Conservation (phyloP, 2,113 vertebrate genomes). For the Cyprinodon brontotheroides region DNA sequence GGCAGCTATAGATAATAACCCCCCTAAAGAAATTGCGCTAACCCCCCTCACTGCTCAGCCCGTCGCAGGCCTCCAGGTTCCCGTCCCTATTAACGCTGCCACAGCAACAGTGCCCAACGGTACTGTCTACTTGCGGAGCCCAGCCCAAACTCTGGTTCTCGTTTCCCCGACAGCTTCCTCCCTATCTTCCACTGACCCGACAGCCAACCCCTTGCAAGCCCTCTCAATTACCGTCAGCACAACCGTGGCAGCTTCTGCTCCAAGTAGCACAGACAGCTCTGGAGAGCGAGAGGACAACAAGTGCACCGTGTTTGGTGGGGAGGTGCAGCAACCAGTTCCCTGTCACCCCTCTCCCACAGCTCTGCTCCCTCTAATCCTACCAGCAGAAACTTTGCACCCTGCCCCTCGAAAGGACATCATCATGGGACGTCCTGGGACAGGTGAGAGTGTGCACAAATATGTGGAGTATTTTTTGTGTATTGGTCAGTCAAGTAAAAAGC, state of each 20-base stretch:
- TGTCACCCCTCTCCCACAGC: constrained; percentile 92
- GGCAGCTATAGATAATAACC: constrained; percentile 42
- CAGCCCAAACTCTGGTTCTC: constrained; percentile 74
- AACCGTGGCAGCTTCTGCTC: constrained; percentile 56
- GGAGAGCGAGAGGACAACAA: constrained; percentile 56
- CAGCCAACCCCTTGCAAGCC: constrained; percentile 65
- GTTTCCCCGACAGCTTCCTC: constrained; percentile 76
- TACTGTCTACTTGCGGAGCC: constrained; percentile 74
- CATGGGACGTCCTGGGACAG: constrained; percentile 92
- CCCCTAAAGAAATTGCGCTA: constrained; percentile 59
- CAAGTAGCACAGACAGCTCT: constrained; percentile 53
- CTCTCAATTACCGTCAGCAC: constrained; percentile 76
- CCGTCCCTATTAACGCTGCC: constrained; percentile 87
- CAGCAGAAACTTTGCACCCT: constrained; percentile 86
- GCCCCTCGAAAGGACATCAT: constrained; percentile 91
- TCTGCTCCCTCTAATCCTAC: constrained; percentile 89
- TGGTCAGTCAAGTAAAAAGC: background rate
- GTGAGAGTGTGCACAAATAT: constrained; percentile 74
- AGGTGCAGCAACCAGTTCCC: constrained; percentile 87
- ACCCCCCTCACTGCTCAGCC: constrained; percentile 64
- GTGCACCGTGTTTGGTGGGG: constrained; percentile 61
- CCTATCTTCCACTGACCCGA: constrained; percentile 60
- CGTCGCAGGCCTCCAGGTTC: constrained; percentile 82
- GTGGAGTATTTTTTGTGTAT: constrained; percentile 14
- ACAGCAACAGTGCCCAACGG: constrained; percentile 74